Conservation (phyloP, 2,797 vertebrate genomes). For the Protonibea diacanthus region DNA sequence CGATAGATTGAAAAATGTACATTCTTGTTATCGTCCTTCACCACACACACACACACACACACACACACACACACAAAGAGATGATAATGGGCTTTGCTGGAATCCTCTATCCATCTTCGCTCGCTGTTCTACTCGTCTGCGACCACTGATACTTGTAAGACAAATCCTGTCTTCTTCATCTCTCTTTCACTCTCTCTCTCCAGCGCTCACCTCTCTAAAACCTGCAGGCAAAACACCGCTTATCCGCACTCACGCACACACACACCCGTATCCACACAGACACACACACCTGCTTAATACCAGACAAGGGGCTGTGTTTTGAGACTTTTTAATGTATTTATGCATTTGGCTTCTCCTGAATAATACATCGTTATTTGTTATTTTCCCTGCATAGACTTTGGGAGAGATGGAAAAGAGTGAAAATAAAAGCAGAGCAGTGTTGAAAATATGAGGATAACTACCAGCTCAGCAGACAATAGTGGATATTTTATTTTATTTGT, state of each 20-base stretch:
- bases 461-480: slow-evolving; percentile 50
- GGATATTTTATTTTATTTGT: slow-evolving; percentile 49
- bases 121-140: slow-evolving; percentile 60
- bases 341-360: slow-evolving; percentile 80
- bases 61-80: slow-evolving; percentile 35
- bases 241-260: slow-evolving; percentile 2
- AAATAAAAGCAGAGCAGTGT: slow-evolving; percentile 57
- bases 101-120: slow-evolving; percentile 71
- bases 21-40: slow-evolving; percentile 50
- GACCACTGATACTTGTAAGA: slow-evolving; percentile 70
- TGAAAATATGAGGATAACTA: slow-evolving; percentile 62
- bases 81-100: slow-evolving; percentile 69
- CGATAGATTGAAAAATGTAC: slow-evolving; percentile 66
- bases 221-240: slow-evolving; percentile 55
- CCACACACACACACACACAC: slow-evolving; percentile 27
- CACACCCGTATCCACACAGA: slow-evolving; percentile 1
- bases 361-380: slow-evolving; percentile 81
- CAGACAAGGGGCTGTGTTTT: slow-evolving; percentile 68
- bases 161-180: slow-evolving; percentile 69
- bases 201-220: slow-evolving; percentile 53
- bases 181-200: slow-evolving; percentile 25
- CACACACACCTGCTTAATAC: slow-evolving; percentile 55
- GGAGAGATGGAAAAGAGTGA: slow-evolving; percentile 47
- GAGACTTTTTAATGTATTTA: slow-evolving; percentile 83
- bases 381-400: slow-evolving; percentile 55